Conservation (phyloP, 2,113 vertebrate genomes). For the Cryptomyrus ogoouensis region DNA sequence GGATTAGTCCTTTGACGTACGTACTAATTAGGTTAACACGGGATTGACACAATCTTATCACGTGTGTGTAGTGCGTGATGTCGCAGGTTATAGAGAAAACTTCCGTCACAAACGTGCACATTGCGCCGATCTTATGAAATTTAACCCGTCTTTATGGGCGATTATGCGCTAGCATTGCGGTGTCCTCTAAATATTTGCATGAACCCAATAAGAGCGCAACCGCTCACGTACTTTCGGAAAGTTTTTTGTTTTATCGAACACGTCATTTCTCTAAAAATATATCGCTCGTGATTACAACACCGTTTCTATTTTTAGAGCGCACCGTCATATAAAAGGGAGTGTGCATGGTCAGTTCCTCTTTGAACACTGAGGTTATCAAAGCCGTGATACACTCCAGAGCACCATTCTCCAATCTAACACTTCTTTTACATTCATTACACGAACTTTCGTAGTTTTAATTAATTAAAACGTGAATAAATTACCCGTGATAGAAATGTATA, state of each 20-base stretch:
- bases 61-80: neutral
- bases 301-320: slow-evolving; percentile 20
- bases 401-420: neutral
- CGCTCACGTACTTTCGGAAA: neutral
- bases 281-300: slow-evolving; percentile 16
- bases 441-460: neutral
- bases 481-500: neutral
- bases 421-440: neutral
- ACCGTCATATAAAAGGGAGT: neutral
- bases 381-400: neutral
- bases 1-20: neutral
- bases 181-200: neutral
- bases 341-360: slow-evolving; percentile 2
- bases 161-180: neutral
- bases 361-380: neutral
- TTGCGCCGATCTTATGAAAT: neutral
- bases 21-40: neutral
- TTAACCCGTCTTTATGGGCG: neutral
- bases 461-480: neutral
- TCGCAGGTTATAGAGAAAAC: neutral
- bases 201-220: neutral
- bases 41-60: neutral
- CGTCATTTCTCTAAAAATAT: slow-evolving; percentile 28
- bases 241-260: slow-evolving; percentile 6
- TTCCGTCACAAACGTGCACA: neutral